Conservation (phyloP, 2,888 invertebrate genomes). For the Syritta pipiens region DNA sequence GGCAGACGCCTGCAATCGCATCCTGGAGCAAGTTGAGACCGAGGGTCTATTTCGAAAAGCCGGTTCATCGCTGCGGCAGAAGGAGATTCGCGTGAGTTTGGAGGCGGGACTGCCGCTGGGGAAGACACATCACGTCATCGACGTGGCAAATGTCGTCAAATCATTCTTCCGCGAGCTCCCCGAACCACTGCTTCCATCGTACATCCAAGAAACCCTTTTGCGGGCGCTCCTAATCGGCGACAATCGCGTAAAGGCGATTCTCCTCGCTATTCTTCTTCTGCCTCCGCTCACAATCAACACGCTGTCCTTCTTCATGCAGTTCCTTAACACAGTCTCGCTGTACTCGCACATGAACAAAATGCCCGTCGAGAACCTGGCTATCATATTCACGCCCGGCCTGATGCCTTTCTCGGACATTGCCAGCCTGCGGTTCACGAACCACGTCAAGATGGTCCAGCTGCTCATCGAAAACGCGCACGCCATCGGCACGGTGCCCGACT, state of each 20-base stretch:
- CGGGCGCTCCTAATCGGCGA: slow-evolving; percentile 83
- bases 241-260: slow-evolving; percentile 81
- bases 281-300: slow-evolving; percentile 89
- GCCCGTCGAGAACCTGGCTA: slow-evolving; percentile 90
- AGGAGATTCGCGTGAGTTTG: slow-evolving; percentile 87
- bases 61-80: slow-evolving; percentile 90
- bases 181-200: slow-evolving; percentile 88
- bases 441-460: slow-evolving; percentile 86
- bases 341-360: slow-evolving; percentile 88
- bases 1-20: slow-evolving; percentile 85
- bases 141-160: slow-evolving; percentile 92
- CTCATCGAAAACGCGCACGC: slow-evolving; percentile 88
- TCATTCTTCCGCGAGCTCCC: slow-evolving; percentile 91
- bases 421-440: slow-evolving; percentile 84
- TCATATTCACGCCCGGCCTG: slow-evolving; percentile 91
- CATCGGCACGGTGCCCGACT: slow-evolving; percentile 87
- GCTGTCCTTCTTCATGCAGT: slow-evolving; percentile 89
- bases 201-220: slow-evolving; percentile 87
- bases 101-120: slow-evolving; percentile 87
- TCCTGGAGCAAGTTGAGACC: slow-evolving; percentile 84
- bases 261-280: slow-evolving; percentile 85
- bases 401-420: slow-evolving; percentile 85
- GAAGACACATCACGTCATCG: slow-evolving; percentile 88
- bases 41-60: slow-evolving; percentile 95
- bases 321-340: slow-evolving; percentile 81